Evolutionary conservation across 2,113 vertebrate genomes (phyloP).

Genomic region (Zapus hudsonius): DNA sequence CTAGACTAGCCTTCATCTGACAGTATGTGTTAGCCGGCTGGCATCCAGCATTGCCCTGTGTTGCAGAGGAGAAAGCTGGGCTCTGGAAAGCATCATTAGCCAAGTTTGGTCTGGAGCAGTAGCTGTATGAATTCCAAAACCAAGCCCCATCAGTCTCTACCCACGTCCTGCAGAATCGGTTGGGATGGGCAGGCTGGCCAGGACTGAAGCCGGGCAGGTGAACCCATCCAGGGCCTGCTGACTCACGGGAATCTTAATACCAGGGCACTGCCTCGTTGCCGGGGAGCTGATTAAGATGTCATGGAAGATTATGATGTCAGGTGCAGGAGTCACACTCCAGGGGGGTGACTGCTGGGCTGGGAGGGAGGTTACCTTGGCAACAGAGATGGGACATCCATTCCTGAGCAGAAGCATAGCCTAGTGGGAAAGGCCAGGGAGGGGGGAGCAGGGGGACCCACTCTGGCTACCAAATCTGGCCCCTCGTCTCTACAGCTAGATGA

Average conservation of each 20-base stretch:
- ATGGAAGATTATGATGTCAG: constrained; percentile 74
- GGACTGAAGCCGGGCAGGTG: not conserved
- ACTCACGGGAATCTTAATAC: constrained; percentile 3
- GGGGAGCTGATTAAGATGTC: constrained; percentile 70
- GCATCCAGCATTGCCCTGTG: no score
- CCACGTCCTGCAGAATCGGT: not conserved
- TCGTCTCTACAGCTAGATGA: not conserved
- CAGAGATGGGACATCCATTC: not conserved
- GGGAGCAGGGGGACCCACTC: not conserved
- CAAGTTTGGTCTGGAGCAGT: not conserved
- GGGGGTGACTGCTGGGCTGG: constrained; percentile 33
- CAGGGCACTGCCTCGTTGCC: constrained; percentile 41
- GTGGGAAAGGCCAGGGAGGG: not conserved
- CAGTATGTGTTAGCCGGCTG: rapidly evolving
- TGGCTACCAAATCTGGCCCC: not conserved
- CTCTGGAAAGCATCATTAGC: not conserved
- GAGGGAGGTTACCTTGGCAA: constrained; percentile 65
- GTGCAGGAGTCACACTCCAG: constrained; percentile 61
- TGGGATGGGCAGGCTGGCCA: constrained; percentile 1
- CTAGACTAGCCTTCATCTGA: not conserved
- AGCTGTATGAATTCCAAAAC: not conserved
- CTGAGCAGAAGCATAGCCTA: not conserved
- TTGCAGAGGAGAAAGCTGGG: not conserved
- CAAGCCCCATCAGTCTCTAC: rapidly evolving
- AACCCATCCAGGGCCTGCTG: constrained; percentile 24